Evolutionary conservation across 92 coral and sea anemone genomes (phyloP), one percentile per base, ranked within the genome.

Genomic region (Nematostella vectensis): DNA sequence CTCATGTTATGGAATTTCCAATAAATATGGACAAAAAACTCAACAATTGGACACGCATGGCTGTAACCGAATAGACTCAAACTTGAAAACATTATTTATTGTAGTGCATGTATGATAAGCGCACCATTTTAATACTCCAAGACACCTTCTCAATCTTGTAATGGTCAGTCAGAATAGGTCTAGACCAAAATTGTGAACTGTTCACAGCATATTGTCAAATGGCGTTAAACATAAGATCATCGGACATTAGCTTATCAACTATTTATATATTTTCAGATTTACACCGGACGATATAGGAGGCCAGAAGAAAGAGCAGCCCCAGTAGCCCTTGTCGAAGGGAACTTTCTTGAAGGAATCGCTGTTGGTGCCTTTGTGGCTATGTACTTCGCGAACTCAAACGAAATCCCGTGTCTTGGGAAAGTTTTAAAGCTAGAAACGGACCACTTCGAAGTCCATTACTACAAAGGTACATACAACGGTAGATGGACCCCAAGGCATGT

Each of bases 391-490:
- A 75, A 68, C 50, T 59, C 50, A 9, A 43, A 69, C 20, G 48
- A 67, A 25, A 38, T 29, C n/a, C 81, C 76, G 48, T 50, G 48
- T 11, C 58, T 75, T 59, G 78, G 78, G 1, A 47, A 62, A 39
- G 61, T 77, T 2, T 31, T 55, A 33, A 72, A 64, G 51, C 51
- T 68, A 54, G 18, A 31, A 18, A 61, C 48, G 27, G 40, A 58
- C 13, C 55, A 42, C 1, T 78, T 65, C 38, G 51, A 58, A 33
- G 54, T 78, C 29, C 70, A 65, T 33, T 73, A 78, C 64, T 73
- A 72, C 68, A 78, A 73, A 59, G 81, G 85, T 0, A 74, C 81
- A 27, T 78, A 64, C 48, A 2, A 29, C 15, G 74, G 79, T 9
- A 60, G 17, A 23, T 78, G 81, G 85, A 17, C 50, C 12, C 75